Percentiles rank a stretch among this genome's conserved stretches.
Conservation (phyloP, 2,888 invertebrate species). For the Molanna angustata region DNA sequence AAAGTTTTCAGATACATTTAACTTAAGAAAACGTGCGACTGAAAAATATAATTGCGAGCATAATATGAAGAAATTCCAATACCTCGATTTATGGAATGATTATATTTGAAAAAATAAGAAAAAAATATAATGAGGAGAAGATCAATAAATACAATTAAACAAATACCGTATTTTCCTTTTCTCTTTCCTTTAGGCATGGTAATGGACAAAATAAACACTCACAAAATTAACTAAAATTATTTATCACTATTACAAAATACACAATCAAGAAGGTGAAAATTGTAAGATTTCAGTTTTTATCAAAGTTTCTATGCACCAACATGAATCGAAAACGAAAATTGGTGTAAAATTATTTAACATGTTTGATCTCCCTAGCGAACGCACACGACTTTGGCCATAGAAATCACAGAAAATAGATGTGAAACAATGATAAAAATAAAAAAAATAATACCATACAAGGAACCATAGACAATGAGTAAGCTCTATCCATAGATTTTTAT, state of each 20-base stretch:
- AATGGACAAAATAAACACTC: conserved; percentile 37
- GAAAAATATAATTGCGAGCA: too few relatives aligned
- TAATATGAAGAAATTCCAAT: too few relatives aligned
- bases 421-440: too few relatives aligned
- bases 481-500: too few relatives aligned
- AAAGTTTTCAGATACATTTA: too few relatives aligned
- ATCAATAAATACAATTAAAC: too few relatives aligned
- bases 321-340: conserved; percentile 68
- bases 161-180: conserved; percentile 69
- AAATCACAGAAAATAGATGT: conserved; percentile 4
- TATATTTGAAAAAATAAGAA: too few relatives aligned
- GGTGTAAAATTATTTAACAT: conserved; percentile 74
- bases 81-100: too few relatives aligned
- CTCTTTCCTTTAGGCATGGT: conserved; percentile 77
- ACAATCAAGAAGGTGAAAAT: conserved; percentile 79
- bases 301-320: conserved; percentile 67
- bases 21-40: too few relatives aligned
- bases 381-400: conserved; percentile 43
- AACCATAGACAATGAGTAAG: too few relatives aligned
- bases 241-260: conserved; percentile 58
- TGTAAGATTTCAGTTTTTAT: conserved; percentile 69
- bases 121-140: too few relatives aligned
- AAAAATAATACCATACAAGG: too few relatives aligned
- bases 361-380: conserved; percentile 56
- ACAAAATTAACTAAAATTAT: conserved; percentile 35